Conservation (phyloP, 2,113 vertebrate genomes). For the Lipophrys pholis region DNA sequence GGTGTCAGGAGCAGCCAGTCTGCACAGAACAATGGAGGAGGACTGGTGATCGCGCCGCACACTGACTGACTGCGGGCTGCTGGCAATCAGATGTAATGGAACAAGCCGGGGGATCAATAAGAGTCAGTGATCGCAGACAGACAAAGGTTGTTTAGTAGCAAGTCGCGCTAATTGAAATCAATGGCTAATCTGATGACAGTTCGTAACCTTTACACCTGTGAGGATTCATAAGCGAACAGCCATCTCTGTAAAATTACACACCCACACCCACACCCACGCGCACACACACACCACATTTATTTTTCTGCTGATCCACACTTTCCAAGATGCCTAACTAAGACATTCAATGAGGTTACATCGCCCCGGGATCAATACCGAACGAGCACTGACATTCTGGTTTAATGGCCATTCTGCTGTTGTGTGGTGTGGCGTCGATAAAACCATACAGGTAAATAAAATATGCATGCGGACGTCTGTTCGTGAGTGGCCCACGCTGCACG, state of each 20-base stretch:
- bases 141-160: slow-evolving; percentile 85
- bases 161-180: slow-evolving; percentile 86
- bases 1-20: slow-evolving; percentile 11
- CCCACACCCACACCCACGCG: neutral
- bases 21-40: slow-evolving; percentile 25
- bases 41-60: slow-evolving; percentile 67
- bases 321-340: slow-evolving; percentile 64
- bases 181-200: slow-evolving; percentile 87
- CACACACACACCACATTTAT: slow-evolving; percentile 2
- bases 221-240: slow-evolving; percentile 76
- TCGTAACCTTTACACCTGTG: slow-evolving; percentile 79
- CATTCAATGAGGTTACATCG: slow-evolving; percentile 61
- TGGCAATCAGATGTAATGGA: slow-evolving; percentile 81
- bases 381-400: slow-evolving; percentile 41
- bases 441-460: slow-evolving; percentile 53
- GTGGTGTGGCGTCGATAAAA: slow-evolving; percentile 50
- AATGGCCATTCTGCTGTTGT: slow-evolving; percentile 48
- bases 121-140: slow-evolving; percentile 79
- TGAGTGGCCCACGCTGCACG: slow-evolving; percentile 4
- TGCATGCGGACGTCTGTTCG: slow-evolving; percentile 20
- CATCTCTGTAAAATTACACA: slow-evolving; percentile 52
- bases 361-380: slow-evolving; percentile 64
- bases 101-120: slow-evolving; percentile 82
- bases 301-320: slow-evolving; percentile 77
- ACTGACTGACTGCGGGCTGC: slow-evolving; percentile 60